Base-by-base conservation (phyloP, 2,797 vertebrate genomes). In the Podargus strigoides region DNA sequence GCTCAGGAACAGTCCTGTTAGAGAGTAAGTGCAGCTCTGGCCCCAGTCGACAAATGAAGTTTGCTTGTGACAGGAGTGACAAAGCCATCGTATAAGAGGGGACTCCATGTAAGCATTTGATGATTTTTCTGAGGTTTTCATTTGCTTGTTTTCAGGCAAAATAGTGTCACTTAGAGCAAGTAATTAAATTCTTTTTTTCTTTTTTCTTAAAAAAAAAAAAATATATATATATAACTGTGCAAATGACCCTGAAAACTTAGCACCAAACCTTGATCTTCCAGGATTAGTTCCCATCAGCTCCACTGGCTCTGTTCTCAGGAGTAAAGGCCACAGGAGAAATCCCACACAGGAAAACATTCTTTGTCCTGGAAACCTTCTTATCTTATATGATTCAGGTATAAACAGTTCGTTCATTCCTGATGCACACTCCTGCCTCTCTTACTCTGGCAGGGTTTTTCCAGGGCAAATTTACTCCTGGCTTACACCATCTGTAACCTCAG, bases 311-410 rank as follows among this genome's bases (percentile, higher is more conserved):
- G 1, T 87, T 85, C 10, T 3, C 26, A 34, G 50, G 56, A 94
- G 37, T 36, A 81, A 92, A 81, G 89, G 85, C 89, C 86, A 91
- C 27, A 37, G 77, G 46, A 93, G 37, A 85, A 94, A 87, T 47
- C 59, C 60, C 85, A 59, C 68, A 64, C 47, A 87, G 83, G 70
- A 89, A 93, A 91, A 84, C 22, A 53, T 70, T 91, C 63, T 91
- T 85, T 94, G 85, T 85, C 77, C 83, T 72, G 72, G 53, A 91
- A 94, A 70, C 36, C 67, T 93, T 10, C 4, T 79, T 93, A 53
- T 78, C 90, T 76, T 62, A 4, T 14, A 42, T 32, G 22, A 90
- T 76, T 83, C 75, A 83, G 74, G 86, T 68, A 59, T 69, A 68
- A 91, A 64, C 70, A 69, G 53, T 75, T 72, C 72, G 44, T 90